Evolutionary conservation across 2,888 invertebrate genomes (phyloP).

Genomic region (Brachypalpus laphriformis): DNA sequence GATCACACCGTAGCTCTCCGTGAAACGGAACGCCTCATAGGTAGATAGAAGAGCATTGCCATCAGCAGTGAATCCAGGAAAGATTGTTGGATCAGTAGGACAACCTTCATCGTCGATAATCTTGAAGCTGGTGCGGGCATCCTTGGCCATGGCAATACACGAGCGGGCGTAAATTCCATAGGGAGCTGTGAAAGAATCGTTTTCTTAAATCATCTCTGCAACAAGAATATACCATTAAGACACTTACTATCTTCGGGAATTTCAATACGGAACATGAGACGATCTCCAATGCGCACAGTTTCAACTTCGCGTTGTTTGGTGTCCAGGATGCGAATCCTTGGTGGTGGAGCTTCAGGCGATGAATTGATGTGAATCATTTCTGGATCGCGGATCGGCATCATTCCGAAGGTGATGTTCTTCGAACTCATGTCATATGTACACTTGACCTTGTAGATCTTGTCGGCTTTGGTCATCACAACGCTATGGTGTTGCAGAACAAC

Average conservation of each 20-base stretch:
- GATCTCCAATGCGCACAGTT: slow-evolving; percentile 96
- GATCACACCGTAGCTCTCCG: slow-evolving; percentile 97
- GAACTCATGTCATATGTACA: slow-evolving; percentile 98
- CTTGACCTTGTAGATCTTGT: slow-evolving; percentile 97
- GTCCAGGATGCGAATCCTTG: slow-evolving; percentile 95
- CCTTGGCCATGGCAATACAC: slow-evolving; percentile 98
- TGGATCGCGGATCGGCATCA: slow-evolving; percentile 98
- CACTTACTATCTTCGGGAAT: slow-evolving; percentile 97
- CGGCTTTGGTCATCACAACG: slow-evolving; percentile 97
- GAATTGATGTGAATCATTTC: slow-evolving; percentile 98
- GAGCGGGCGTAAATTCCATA: slow-evolving; percentile 97
- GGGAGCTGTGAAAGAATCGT: slow-evolving; percentile 87
- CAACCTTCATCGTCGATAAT: slow-evolving; percentile 98
- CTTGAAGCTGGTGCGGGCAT: slow-evolving; percentile 97
- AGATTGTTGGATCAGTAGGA: slow-evolving; percentile 95
- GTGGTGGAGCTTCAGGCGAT: slow-evolving; percentile 96
- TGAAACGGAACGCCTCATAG: slow-evolving; percentile 97
- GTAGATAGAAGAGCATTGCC: slow-evolving; percentile 95
- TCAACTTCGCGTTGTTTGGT: slow-evolving; percentile 94
- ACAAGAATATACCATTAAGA: not conserved
- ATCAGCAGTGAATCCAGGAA: slow-evolving; percentile 95
- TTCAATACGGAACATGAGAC: slow-evolving; percentile 97
- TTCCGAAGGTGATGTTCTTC: slow-evolving; percentile 97
- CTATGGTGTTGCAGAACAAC: slow-evolving; percentile 97
- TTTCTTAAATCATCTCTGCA: not conserved